phyloP scores from a whole-genome alignment of 2,888 invertebrate genomes.

The Azorinus chamasolen region DNA sequence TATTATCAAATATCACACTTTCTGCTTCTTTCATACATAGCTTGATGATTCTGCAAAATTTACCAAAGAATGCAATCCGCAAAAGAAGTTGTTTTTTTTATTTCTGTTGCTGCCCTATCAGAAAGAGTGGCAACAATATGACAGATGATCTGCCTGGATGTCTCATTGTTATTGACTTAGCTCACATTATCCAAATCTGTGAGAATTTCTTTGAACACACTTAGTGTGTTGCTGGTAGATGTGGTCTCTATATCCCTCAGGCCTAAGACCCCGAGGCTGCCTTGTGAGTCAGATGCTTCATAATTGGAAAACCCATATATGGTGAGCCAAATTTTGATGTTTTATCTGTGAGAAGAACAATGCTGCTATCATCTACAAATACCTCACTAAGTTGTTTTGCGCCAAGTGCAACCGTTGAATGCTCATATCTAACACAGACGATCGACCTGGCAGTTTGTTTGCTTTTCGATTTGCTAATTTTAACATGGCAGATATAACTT shows the following conservation, averaged over 20 bases:
- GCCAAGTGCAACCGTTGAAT: slow-evolving; percentile 17
- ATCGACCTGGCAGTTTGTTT: slow-evolving; percentile 10
- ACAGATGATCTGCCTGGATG: slow-evolving; percentile 30
- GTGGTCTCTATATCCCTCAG: slow-evolving; percentile 44
- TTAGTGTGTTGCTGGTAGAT: slow-evolving; percentile 27
- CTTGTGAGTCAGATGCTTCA: slow-evolving; percentile 37
- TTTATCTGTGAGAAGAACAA: slow-evolving; percentile 24
- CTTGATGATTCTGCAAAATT: slow-evolving; percentile 41
- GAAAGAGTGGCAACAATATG: slow-evolving; percentile 49
- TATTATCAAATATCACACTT: slow-evolving; percentile 15
- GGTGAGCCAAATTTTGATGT: slow-evolving; percentile 38
- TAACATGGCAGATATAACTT: slow-evolving; percentile 10
- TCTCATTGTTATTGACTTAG: slow-evolving; percentile 10
- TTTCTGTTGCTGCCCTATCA: slow-evolving; percentile 48
- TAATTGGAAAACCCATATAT: slow-evolving; percentile 42
- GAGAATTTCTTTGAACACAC: slow-evolving; percentile 38
- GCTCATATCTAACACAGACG: slow-evolving; percentile 18
- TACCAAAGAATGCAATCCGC: slow-evolving; percentile 43
- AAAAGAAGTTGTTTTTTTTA: slow-evolving; percentile 43
- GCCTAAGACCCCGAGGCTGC: slow-evolving; percentile 39
- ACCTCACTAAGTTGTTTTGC: slow-evolving; percentile 10
- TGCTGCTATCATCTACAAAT: slow-evolving; percentile 10
- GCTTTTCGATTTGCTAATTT: slow-evolving; percentile 4
- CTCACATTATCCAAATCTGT: slow-evolving; percentile 21
- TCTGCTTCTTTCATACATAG: slow-evolving; percentile 32